Evolutionary conservation across 2,113 vertebrate species (phyloP), one percentile per base, ranked within the genome.

Genomic region (Ameiurus melas): DNA sequence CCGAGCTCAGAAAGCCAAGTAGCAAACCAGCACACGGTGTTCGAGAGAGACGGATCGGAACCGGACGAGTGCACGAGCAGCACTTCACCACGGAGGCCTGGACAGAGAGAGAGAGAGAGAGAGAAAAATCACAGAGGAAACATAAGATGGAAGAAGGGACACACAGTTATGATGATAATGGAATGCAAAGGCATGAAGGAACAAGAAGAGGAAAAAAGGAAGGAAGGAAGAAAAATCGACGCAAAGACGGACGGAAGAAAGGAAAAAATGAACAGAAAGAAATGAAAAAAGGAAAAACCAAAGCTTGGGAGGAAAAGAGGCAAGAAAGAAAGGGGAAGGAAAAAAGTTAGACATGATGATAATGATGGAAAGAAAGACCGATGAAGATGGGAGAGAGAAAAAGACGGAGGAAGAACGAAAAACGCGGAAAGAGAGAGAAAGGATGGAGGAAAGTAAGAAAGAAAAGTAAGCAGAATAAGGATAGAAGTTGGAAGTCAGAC

Each of bases 41-140:
- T 89, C 13, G 95, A 94, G 0, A 96, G 93, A 58, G 53, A 86
- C 2, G 68, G 39, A 0, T 90, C 90, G 0, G 92, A 86, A 30
- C 97, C 96, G 0, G 94, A 94, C 0, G 96, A 96, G 36, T 97
- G 97, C 43, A 99, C 93, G 77, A 99, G 91, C 86, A 99, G 94
- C 0, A 95, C 92, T 36, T 92, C 92, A 43, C 39, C 81, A 85
- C 43, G 86, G 87, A 85, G 89, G 16, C 91, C 86, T 0, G 82
- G 90, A 60, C 25, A 20, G 43, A 16, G 62, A 33, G 25, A 30
- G 22, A 66, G 85, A 39, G 60, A 78, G 43, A 64, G 0, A 27
- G 79, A 83, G 14, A 27, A 1, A 64, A 14, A 66, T 10, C 22
- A 64, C 16, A 73, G 27, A 85, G n/a, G 83, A n/a, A 73, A 57